phyloP scores from a whole-genome alignment of 2,113 vertebrate genomes.

The Paradoxurus hermaphroditus region DNA sequence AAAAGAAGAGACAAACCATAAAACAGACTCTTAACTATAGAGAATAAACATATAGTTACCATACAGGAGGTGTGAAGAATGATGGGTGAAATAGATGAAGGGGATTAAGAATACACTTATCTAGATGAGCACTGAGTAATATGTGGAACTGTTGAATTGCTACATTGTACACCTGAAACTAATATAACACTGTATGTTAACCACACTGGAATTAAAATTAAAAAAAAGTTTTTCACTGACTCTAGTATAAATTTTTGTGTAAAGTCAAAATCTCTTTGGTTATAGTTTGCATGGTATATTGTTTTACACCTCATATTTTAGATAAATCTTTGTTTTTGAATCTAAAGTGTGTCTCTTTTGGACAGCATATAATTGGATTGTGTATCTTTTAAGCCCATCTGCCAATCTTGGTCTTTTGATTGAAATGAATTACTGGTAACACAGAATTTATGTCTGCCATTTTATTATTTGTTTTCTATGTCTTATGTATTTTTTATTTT shows the following conservation, averaged over 20 bases:
- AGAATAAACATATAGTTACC: background rate
- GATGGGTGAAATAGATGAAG: background rate
- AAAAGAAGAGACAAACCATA: background rate
- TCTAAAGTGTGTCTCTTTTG: background rate
- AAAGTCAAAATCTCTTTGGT: background rate
- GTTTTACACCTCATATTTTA: background rate
- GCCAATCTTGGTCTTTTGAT: background rate
- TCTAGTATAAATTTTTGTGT: background rate
- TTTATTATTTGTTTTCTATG: background rate
- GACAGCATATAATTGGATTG: background rate
- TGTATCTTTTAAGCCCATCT: background rate
- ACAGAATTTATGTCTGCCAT: background rate
- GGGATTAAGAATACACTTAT: background rate
- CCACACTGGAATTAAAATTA: background rate
- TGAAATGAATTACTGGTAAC: background rate
- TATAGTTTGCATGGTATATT: background rate
- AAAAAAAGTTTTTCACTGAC: background rate
- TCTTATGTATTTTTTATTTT: background rate
- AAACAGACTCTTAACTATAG: background rate
- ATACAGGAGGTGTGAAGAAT: background rate
- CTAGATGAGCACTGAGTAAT: background rate
- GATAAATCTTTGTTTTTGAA: background rate
- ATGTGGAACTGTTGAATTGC: background rate
- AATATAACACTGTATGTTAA: background rate
- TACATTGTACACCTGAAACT: background rate